Evolutionary conservation across 1,140 invertebrate species (phyloP), one percentile per base, ranked within the genome.

Genomic region (Drosophila kepulauana): DNA sequence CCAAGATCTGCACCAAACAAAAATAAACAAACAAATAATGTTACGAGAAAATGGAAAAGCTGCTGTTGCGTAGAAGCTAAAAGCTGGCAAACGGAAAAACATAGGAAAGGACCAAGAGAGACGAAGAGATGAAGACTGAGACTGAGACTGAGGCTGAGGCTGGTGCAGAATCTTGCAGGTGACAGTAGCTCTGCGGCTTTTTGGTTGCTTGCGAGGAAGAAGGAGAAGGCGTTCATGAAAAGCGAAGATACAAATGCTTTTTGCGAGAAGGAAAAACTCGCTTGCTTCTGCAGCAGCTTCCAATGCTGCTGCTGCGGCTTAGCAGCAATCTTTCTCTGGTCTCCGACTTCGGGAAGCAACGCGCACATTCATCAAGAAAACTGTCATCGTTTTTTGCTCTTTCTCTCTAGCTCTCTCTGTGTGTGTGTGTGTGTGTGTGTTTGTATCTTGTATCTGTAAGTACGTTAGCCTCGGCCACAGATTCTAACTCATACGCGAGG

Each of bases 321-420:
- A 73, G 65, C 65, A 62, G 71, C 71, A 74, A 74, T 67, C 71
- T 68, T 74, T 74, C 61, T 74, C 65, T 74, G 71, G 65, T 68
- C 49, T 68, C 65, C 71, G 49, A 61, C 57, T 74, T 62, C 41
- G 65, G 68, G 46, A 61, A 64, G 64, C 65, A 72, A 51, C 79
- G 82, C 78, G 85, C 79, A 88, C 85, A 88, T 88, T 88, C 84
- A 88, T 88, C 84, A 88, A 88, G 85, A 88, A 88, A 89, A 88
- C 81, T 88, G 84, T 88, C 84, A 81, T 89, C 80, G 78, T 88
- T 84, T 87, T 86, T 79, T 78, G 54, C 48, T 77, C 38, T 75
- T 13, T 7, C 35, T 48, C 28, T 35, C 25, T 20, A 33, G 10
- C 28, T 66, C 28, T 68, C 43, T 48, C 13, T 38, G 15, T n/a